A percentile compares a stretch with the other conserved stretches of the same genome.
These are phyloP conservation scores for Seira ritae DNA, from an alignment of 2,888 invertebrate genomes.

Conservation along the genomic window DNA sequence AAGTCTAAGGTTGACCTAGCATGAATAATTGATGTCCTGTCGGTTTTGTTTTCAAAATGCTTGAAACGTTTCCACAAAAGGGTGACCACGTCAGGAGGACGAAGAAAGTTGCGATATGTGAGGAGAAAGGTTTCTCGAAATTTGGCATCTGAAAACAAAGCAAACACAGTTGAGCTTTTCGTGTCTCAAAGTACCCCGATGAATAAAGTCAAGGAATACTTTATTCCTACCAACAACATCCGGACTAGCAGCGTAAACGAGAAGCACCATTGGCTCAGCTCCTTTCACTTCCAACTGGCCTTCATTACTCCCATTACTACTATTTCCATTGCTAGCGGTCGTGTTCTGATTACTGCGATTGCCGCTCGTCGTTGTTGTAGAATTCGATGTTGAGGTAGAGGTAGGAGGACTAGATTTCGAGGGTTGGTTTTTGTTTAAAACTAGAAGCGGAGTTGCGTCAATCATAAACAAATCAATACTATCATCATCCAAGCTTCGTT, in stretches of 20 bases:
- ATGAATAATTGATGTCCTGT: slow-evolving; percentile 76
- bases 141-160: slow-evolving; percentile 85
- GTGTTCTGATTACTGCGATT: not conserved
- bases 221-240: slow-evolving; percentile 84
- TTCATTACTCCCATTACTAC: not conserved
- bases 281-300: slow-evolving; percentile 82
- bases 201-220: slow-evolving; percentile 4
- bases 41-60: slow-evolving; percentile 78
- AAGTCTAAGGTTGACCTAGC: slow-evolving; percentile 93
- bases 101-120: slow-evolving; percentile 96
- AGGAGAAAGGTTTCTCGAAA: slow-evolving; percentile 99
- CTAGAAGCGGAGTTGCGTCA: slow-evolving; percentile 66
- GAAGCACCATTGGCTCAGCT: slow-evolving; percentile 94
- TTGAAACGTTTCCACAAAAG: slow-evolving; percentile 89
- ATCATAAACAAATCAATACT: slow-evolving; percentile 66
- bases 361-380: not conserved
- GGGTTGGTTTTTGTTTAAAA: slow-evolving; percentile 60
- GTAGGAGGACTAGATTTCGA: slow-evolving; percentile 55
- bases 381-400: slow-evolving; percentile 19
- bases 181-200: no score
- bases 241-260: slow-evolving; percentile 96
- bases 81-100: slow-evolving; percentile 89
- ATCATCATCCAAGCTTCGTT: slow-evolving; percentile 62
- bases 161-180: no score
- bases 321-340: slow-evolving; percentile 3